These are phyloP conservation scores for Neostethus bicornis DNA, from an alignment of 2,797 vertebrate genomes.

Conservation along the genomic window DNA sequence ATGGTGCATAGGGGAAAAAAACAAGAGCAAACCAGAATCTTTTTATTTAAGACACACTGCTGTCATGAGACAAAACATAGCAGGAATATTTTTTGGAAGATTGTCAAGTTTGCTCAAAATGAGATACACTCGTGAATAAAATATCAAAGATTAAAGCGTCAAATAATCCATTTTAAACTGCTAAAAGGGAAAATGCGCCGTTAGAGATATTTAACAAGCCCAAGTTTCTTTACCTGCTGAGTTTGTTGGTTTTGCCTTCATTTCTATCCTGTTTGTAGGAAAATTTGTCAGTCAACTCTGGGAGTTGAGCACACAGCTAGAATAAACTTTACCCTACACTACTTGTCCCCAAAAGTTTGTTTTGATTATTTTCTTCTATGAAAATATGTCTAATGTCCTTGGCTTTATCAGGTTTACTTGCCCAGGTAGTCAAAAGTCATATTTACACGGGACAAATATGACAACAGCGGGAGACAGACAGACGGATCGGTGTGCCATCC, in stretches of 20 bases:
- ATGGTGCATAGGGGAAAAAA: constrained; percentile 26
- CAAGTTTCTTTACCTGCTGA: not conserved
- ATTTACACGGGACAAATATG: no score
- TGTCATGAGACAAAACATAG: constrained; percentile 18
- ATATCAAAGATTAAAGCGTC: not conserved
- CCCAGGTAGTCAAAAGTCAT: not conserved
- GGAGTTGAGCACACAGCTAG: not conserved
- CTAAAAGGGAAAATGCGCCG: not conserved
- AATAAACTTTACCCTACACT: not conserved
- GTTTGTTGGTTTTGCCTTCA: not conserved
- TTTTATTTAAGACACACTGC: constrained; percentile 1
- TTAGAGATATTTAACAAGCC: not conserved
- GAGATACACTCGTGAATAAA: not conserved
- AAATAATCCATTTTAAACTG: not conserved
- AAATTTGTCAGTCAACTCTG: not conserved
- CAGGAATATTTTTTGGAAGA: constrained; percentile 12
- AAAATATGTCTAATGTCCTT: not conserved
- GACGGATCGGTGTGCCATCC: no score
- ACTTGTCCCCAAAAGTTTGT: not conserved
- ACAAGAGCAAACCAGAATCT: constrained; percentile 25
- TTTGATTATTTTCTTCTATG: not conserved
- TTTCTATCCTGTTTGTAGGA: not conserved
- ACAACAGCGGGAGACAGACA: no score
- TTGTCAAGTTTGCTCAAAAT: constrained; percentile 5
- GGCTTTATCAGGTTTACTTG: not conserved